Conservation (phyloP, 2,888 invertebrate genomes). For the Ecliptopera silaceata region DNA sequence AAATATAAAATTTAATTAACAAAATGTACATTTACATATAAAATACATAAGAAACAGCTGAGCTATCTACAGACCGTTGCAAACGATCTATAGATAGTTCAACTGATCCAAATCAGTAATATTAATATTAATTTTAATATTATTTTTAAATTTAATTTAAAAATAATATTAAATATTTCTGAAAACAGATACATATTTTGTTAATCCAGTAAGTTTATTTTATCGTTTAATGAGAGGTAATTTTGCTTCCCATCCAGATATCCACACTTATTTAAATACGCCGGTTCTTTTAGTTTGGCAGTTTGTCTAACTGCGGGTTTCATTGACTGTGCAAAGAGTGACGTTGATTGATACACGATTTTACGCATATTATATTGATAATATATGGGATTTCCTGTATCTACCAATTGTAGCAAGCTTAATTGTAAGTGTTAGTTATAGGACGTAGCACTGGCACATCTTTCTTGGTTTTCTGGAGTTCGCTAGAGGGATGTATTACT, state of each 20-base stretch:
- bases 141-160: too few relatives aligned
- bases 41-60: too few relatives aligned
- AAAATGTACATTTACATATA: too few relatives aligned
- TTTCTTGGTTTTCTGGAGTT: not conserved
- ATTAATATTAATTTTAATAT: too few relatives aligned
- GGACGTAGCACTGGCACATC: slow-evolving; percentile 4
- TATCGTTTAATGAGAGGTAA: slow-evolving; percentile 4
- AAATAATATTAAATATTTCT: not conserved
- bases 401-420: not conserved
- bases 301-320: not conserved
- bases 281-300: not conserved
- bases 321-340: not conserved
- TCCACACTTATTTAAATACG: too few relatives aligned
- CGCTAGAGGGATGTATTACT: slow-evolving; percentile 1
- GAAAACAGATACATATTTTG: not conserved
- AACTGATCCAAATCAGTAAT: too few relatives aligned
- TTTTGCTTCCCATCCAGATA: too few relatives aligned
- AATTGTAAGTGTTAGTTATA: slow-evolving; percentile 10
- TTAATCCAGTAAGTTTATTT: slow-evolving; percentile 2
- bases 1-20: too few relatives aligned
- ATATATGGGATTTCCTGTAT: slow-evolving; percentile 3
- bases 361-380: not conserved
- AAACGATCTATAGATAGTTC: too few relatives aligned
- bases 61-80: too few relatives aligned
- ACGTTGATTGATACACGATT: slow-evolving; percentile 8